Evolutionary conservation across 2,797 vertebrate species (phyloP).

Genomic region (Helicolenus hilgendorfi): DNA sequence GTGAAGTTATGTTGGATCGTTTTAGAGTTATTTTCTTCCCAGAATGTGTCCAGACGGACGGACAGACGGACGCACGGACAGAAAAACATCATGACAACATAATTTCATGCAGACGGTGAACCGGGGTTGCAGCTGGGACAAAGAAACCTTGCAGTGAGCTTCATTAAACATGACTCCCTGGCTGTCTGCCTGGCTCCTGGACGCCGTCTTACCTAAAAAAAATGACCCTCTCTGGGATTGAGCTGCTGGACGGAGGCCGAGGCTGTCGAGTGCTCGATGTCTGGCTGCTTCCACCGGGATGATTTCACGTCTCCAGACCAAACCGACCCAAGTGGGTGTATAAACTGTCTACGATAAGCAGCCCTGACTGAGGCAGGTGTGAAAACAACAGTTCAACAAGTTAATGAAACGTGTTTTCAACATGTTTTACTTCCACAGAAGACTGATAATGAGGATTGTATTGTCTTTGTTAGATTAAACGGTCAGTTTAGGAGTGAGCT

Average conservation of each 20-base stretch:
- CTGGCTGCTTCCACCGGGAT: slow-evolving; percentile 11
- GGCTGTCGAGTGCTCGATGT: neutral
- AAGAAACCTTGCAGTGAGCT: slow-evolving; percentile 13
- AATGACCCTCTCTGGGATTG: slow-evolving; percentile 23
- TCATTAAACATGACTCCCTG: slow-evolving; percentile 33
- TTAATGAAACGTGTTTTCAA: neutral
- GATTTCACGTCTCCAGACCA: neutral
- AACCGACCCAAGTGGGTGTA: neutral
- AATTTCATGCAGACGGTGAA: slow-evolving; percentile 5
- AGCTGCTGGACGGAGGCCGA: slow-evolving; percentile 35
- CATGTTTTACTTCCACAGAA: neutral
- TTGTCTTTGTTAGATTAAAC: neutral
- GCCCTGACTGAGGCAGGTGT: neutral
- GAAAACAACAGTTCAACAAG: neutral
- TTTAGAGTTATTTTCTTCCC: neutral
- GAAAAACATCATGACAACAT: neutral
- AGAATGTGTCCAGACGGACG: neutral
- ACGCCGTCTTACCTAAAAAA: slow-evolving; percentile 21
- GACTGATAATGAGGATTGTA: neutral
- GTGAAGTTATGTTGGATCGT: neutral
- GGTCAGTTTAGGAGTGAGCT: too few relatives aligned
- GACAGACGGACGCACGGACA: neutral
- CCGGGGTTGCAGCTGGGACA: neutral
- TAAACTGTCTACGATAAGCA: neutral
- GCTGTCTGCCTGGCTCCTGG: slow-evolving; percentile 24